Percentiles rank a stretch among this genome's conserved stretches.
phyloP scores from a whole-genome alignment of 1,140 invertebrate species.

The Coptotermes formosanus region DNA sequence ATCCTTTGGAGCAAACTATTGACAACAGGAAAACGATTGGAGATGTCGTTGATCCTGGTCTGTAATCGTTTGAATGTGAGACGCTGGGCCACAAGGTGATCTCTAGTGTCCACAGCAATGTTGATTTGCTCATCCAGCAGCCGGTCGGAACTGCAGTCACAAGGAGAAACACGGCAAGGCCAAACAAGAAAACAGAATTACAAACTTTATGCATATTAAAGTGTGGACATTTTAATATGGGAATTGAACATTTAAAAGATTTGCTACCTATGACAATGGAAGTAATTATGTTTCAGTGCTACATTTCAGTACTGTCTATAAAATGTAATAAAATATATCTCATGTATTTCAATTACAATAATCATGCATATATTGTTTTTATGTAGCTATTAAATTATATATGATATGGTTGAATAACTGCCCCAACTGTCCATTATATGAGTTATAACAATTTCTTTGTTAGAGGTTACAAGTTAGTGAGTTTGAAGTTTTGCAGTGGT shows the following conservation, averaged over 20 bases:
- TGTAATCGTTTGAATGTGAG: constrained; percentile 86
- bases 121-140: constrained; percentile 95
- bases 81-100: constrained; percentile 84
- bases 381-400: too few relatives aligned
- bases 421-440: too few relatives aligned
- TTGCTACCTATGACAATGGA: neutral
- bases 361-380: too few relatives aligned
- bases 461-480: too few relatives aligned
- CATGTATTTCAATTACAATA: too few relatives aligned
- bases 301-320: too few relatives aligned
- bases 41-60: constrained; percentile 88
- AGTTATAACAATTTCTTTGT: too few relatives aligned
- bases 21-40: constrained; percentile 84
- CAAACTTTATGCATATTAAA: neutral
- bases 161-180: constrained; percentile 34
- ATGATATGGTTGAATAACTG: too few relatives aligned
- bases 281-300: too few relatives aligned
- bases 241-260: neutral
- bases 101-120: constrained; percentile 93
- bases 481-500: too few relatives aligned
- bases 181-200: neutral
- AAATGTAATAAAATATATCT: too few relatives aligned
- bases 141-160: constrained; percentile 77
- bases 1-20: constrained; percentile 91
- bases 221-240: neutral